A percentile compares a stretch with the other conserved stretches of the same genome.
These are phyloP conservation scores for Heliocidaris erythrogramma DNA, from an alignment of 35 echinoderm and acorn worm genomes.

Conservation along the genomic window DNA sequence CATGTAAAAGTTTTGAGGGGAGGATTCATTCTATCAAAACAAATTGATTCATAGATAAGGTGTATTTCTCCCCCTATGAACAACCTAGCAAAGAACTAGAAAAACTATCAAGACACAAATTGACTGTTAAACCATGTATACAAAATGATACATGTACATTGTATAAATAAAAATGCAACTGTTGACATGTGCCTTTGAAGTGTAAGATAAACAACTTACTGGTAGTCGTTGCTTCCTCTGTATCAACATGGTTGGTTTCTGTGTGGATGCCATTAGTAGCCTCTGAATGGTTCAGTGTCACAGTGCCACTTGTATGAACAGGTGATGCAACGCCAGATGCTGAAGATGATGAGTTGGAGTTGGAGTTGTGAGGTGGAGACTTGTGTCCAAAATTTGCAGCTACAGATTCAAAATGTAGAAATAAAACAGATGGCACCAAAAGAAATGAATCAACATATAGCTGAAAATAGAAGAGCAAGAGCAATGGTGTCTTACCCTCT, in stretches of 20 bases:
- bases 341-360: conserved; percentile 32
- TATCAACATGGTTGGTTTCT: conserved; percentile 27
- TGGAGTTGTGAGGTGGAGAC: conserved; percentile 30
- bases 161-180: neutral
- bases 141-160: neutral
- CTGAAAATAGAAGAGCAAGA: no score
- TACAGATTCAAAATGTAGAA: neutral
- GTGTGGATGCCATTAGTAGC: neutral
- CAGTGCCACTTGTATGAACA: neutral
- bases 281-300: conserved; percentile 16
- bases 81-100: no score
- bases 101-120: neutral
- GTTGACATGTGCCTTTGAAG: neutral
- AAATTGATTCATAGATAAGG: no score
- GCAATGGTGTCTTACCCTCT: no score
- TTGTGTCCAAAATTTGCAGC: conserved; percentile 36
- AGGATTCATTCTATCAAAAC: no score
- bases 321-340: conserved; percentile 13
- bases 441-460: no score
- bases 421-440: neutral
- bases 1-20: no score
- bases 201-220: neutral
- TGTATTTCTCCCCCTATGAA: no score
- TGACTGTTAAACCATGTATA: neutral
- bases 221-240: neutral